Percentiles rank a stretch among this genome's conserved stretches.
Evolutionary conservation across 2,888 invertebrate species (phyloP).

Genomic region (Amphipoea oculea): DNA sequence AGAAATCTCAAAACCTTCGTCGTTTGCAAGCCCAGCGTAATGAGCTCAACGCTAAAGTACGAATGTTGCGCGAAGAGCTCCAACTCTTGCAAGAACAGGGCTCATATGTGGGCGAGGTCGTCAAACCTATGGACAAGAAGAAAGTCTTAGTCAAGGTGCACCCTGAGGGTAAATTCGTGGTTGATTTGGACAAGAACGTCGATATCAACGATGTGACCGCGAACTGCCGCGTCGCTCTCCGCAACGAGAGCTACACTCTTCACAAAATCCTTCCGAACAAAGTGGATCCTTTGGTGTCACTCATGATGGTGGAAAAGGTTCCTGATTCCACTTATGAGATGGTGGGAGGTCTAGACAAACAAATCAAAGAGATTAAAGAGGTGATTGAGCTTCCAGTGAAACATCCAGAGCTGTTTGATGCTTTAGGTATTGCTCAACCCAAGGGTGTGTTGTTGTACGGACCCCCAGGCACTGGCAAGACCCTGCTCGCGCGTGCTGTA

Average conservation of each 20-base stretch:
- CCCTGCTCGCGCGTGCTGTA: slow-evolving; percentile 98
- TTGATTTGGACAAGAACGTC: slow-evolving; percentile 99
- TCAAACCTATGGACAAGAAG: slow-evolving; percentile 99
- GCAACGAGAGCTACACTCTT: slow-evolving; percentile 99
- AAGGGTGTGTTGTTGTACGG: slow-evolving; percentile 99
- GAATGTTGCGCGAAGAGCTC: slow-evolving; percentile 99
- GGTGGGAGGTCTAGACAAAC: slow-evolving; percentile 99
- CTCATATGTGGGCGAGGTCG: slow-evolving; percentile 99
- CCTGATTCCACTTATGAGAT: slow-evolving; percentile 99
- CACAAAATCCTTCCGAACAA: slow-evolving; percentile 99
- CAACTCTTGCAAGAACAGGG: slow-evolving; percentile 99
- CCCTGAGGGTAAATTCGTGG: slow-evolving; percentile 99
- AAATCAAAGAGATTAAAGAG: slow-evolving; percentile 99
- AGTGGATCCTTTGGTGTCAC: slow-evolving; percentile 99
- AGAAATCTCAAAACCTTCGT: slow-evolving; percentile 98
- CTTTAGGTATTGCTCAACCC: slow-evolving; percentile 99
- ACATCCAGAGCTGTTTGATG: slow-evolving; percentile 99
- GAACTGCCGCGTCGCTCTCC: slow-evolving; percentile 98
- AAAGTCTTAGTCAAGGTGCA: slow-evolving; percentile 99
- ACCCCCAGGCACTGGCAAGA: slow-evolving; percentile 98
- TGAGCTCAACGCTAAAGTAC: slow-evolving; percentile 99
- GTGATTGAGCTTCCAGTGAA: slow-evolving; percentile 99
- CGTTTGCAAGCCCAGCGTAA: slow-evolving; percentile 99
- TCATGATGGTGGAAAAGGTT: slow-evolving; percentile 99
- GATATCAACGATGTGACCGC: slow-evolving; percentile 99